These are phyloP conservation scores for Caenorhabditis sp. DNA, from an alignment of 2,888 invertebrate species.

Conservation along the genomic window DNA sequence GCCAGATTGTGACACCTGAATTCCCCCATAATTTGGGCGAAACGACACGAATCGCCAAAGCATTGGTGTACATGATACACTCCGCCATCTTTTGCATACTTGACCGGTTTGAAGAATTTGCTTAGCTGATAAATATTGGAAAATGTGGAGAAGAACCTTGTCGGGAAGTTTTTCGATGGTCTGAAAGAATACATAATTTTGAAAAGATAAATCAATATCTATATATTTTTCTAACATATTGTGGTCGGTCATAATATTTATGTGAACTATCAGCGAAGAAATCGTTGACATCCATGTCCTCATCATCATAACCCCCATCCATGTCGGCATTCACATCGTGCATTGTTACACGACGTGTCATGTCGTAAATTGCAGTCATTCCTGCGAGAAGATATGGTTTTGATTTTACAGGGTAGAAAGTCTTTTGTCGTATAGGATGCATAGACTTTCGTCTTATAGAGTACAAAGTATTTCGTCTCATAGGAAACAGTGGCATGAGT, in stretches of 20 bases:
- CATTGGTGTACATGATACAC: conserved; percentile 90
- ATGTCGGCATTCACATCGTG: conserved; percentile 52
- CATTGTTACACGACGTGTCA: conserved; percentile 67
- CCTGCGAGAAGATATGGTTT: not conserved
- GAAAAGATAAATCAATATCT: not conserved
- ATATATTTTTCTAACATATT: conserved; percentile 16
- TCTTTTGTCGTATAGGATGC: not conserved
- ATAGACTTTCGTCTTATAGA: too few relatives aligned
- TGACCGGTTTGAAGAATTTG: conserved; percentile 76
- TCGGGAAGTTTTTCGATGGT: conserved; percentile 82
- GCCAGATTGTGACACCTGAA: conserved; percentile 78
- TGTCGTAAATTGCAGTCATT: conserved; percentile 65
- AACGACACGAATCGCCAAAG: conserved; percentile 96
- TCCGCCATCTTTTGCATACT: conserved; percentile 94
- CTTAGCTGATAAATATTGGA: conserved; percentile 46
- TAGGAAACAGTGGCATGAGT: too few relatives aligned
- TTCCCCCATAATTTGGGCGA: conserved; percentile 92
- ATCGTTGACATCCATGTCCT: conserved; percentile 30
- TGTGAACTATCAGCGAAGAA: conserved; percentile 34
- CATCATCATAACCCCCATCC: conserved; percentile 23
- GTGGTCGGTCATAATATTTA: conserved; percentile 19
- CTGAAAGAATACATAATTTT: conserved; percentile 53
- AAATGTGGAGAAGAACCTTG: conserved; percentile 90
- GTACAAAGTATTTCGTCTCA: too few relatives aligned
- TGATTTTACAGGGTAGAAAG: not conserved